Base-by-base conservation (phyloP, 2,888 invertebrate species). In the Leptarthrus brevirostris region DNA sequence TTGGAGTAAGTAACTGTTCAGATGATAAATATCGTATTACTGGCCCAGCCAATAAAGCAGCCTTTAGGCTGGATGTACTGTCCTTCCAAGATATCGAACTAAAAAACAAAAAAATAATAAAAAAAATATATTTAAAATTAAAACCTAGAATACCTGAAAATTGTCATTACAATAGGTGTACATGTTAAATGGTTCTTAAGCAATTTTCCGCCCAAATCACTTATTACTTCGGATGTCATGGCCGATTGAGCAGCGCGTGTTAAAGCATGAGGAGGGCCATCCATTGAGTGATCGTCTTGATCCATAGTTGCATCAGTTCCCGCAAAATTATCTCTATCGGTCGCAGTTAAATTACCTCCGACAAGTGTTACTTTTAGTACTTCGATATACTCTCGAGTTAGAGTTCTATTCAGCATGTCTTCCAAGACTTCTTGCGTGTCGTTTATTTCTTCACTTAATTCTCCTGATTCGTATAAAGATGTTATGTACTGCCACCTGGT, bases 341-440 rank as follows among this genome's bases (percentile, higher is more conserved):
- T 73, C 26, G 74, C 26, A 87, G 83, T 76, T 85, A 88, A 76
- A 85, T 88, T 78, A 83, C 92, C 92, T 34, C 93, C 93, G 22
- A 94, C 91, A 3, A 94, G 83, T 1, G 91, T 92, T 24, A 89
- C 89, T 86, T 91, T 91, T 22, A 96, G 83, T 1, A 96, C 89
- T 79, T 96, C 96, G 24, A 97, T 85, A 81, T 96, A 94, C 83
- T 97, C 97, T 75, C 95, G 88, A 0, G 96, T 95, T 72, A 96
- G 85, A 74, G 93, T 92, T 74, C 96, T 87, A 75, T 95, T 93
- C 61, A 97, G 86, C 86, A 94, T 93, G 80, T 95, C 94, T 80
- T 95, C 93, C 1, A 95, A 86, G 1, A 95, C 92, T 83, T 95
- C 95, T 82, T 93, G 93, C 1, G 92, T 90, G 81, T 93, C 92